These are phyloP conservation scores for Caenorhabditis elegans DNA, from an alignment of 1,140 invertebrate species.

Conservation along the genomic window DNA sequence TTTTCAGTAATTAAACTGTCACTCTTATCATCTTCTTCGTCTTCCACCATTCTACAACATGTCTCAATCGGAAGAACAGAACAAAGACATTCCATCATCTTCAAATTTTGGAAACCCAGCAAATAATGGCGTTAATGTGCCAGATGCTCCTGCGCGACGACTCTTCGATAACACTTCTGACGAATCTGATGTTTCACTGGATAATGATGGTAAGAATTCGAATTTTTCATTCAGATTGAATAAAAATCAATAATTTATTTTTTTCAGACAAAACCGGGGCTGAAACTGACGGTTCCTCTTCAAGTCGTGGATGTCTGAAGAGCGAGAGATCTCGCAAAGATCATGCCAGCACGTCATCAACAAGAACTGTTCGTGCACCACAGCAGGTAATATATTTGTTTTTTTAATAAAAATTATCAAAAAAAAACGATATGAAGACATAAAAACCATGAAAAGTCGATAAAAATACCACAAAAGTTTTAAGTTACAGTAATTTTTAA, in stretches of 20 bases:
- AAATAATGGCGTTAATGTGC: not conserved
- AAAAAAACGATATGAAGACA: too few species aligned
- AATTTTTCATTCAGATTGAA: not conserved
- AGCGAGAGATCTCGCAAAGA: slow-evolving; percentile 20
- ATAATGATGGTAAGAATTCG: not conserved
- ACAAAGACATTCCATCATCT: not conserved
- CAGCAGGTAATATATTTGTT: not conserved
- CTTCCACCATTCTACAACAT: not conserved
- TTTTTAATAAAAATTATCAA: too few species aligned
- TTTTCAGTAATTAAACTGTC: slow-evolving; percentile 11
- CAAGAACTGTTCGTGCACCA: slow-evolving; percentile 21
- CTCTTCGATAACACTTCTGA: not conserved
- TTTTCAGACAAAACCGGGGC: slow-evolving; percentile 1
- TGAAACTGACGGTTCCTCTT: slow-evolving; percentile 1
- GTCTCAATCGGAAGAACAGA: not conserved
- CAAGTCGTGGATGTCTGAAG: slow-evolving; percentile 25
- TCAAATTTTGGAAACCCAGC: not conserved
- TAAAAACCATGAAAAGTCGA: too few species aligned
- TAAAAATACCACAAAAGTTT: too few species aligned
- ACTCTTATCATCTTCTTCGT: not conserved
- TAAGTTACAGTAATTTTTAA: too few species aligned
- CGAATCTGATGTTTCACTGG: slow-evolving; percentile 3
- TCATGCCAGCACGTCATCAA: not conserved
- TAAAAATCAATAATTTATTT: not conserved
- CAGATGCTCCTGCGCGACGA: not conserved